These are phyloP conservation scores for Drosophila parabipectinata DNA, from an alignment of 1,140 invertebrate species.

Conservation along the genomic window DNA sequence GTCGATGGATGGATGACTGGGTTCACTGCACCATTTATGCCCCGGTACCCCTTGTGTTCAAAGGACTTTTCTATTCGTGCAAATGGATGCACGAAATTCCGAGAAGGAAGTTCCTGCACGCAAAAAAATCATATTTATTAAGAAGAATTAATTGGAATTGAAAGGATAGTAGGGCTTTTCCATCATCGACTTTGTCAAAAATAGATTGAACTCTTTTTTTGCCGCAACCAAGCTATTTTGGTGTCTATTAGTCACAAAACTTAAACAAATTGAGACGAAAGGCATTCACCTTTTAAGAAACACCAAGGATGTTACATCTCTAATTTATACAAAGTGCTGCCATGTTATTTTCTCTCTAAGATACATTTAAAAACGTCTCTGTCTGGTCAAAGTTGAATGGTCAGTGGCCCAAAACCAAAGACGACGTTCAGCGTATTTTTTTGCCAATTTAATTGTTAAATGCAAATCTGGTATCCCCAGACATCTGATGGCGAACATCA, in stretches of 20 bases:
- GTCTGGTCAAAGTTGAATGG: constrained; percentile 54
- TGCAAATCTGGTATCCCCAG: constrained; percentile 35
- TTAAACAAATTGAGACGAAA: neutral
- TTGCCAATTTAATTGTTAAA: constrained; percentile 59
- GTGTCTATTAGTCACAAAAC: neutral
- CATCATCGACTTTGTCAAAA: no score
- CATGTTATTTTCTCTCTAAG: neutral
- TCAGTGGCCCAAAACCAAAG: constrained; percentile 10
- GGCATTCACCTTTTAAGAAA: neutral
- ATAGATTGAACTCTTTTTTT: neutral
- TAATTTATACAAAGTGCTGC: neutral
- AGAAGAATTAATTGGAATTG: neutral
- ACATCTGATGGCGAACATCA: constrained; percentile 12
- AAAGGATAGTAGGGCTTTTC: neutral
- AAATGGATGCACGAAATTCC: neutral
- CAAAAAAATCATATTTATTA: constrained; percentile 1
- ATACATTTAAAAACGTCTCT: neutral
- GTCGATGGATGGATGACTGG: constrained; percentile 16
- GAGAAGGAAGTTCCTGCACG: neutral
- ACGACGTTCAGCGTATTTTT: constrained; percentile 33
- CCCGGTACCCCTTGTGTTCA: neutral
- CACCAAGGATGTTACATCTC: neutral
- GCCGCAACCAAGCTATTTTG: neutral
- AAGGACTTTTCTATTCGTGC: neutral
- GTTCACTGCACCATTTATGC: constrained; percentile 44